Base-by-base conservation (phyloP, 1,140 invertebrate genomes). In the Pomacea maculata region DNA sequence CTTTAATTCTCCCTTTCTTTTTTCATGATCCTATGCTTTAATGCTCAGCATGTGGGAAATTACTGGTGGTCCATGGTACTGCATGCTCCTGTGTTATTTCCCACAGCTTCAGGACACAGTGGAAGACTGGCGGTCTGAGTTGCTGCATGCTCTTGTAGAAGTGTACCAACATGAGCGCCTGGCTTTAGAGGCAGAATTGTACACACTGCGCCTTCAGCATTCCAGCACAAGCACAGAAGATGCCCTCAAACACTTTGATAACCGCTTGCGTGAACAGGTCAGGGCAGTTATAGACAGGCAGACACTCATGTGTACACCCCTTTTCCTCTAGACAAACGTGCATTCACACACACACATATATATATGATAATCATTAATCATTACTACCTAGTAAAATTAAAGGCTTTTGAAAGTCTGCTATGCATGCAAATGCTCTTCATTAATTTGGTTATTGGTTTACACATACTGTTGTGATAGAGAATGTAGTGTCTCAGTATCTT, bases 111-210 rank as follows among this genome's bases (percentile, higher is more conserved):
- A 83, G 19, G 86, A 84, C 72, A 83, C 78, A 14, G 52, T 7
- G n/a, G 83, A 81, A 75, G 89, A 90, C 83, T 90, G 89, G 89
- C 80, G 89, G 34, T 82, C 83, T n/a, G 87, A 88, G 25, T 80
- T 90, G 65, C 71, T 90, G n/a, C 81, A 83, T 17, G 81, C 86
- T n/a, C 84, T 90, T 45, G 84, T 86, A 64, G 84, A 83, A 75
- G 87, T 87, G 10, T 90, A 88, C 81, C 80, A 81, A 55, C 87
- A 87, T 70, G 88, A 89, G 75, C 68, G 87, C 64, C 84, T 87
- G 57, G 80, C 83, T 0, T 72, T 89, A 68, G 78, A 87, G 72
- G 87, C 88, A 65, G 87, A 89, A 75, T 77, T 89, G 19, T 57
- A 86, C 85, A 82, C 83, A 85, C 75, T 78, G 65, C 77, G 77